These are phyloP conservation scores for Neosilurus hyrtlii DNA, from an alignment of 2,797 vertebrate genomes.

Conservation along the genomic window DNA sequence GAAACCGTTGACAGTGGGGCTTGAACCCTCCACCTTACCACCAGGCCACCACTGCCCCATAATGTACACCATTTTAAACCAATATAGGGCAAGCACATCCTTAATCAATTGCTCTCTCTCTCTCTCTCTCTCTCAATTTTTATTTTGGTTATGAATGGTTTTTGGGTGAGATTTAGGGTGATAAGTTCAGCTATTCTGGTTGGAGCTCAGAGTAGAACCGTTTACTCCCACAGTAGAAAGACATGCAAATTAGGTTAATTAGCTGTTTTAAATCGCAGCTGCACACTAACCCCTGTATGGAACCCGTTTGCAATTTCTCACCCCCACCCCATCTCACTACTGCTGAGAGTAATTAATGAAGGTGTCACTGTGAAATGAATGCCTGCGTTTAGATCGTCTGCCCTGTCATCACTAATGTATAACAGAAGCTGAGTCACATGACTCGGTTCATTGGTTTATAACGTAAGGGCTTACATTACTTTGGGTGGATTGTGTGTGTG, in stretches of 20 bases:
- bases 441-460: not conserved
- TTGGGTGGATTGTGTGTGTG: slow-evolving; percentile 5
- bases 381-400: slow-evolving; percentile 12
- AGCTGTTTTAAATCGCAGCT: not conserved
- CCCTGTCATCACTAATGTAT: slow-evolving; percentile 52
- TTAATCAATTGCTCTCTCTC: not conserved
- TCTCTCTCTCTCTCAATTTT: not conserved
- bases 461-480: slow-evolving; percentile 36
- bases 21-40: too few species aligned
- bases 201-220: too few species aligned
- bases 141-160: too few species aligned
- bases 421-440: slow-evolving; percentile 33
- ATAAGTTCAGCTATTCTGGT: too few species aligned
- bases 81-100: not conserved
- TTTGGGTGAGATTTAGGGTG: too few species aligned
- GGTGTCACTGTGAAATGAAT: slow-evolving; percentile 7
- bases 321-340: not conserved
- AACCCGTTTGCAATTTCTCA: slow-evolving; percentile 21
- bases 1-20: too few species aligned
- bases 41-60: too few species aligned
- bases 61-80: not conserved
- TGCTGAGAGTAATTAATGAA: slow-evolving; percentile 31
- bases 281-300: not conserved
- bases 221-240: too few species aligned
- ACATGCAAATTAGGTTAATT: too few species aligned